Base-by-base conservation (phyloP, 2,888 invertebrate genomes). In the Villa cingulata region DNA sequence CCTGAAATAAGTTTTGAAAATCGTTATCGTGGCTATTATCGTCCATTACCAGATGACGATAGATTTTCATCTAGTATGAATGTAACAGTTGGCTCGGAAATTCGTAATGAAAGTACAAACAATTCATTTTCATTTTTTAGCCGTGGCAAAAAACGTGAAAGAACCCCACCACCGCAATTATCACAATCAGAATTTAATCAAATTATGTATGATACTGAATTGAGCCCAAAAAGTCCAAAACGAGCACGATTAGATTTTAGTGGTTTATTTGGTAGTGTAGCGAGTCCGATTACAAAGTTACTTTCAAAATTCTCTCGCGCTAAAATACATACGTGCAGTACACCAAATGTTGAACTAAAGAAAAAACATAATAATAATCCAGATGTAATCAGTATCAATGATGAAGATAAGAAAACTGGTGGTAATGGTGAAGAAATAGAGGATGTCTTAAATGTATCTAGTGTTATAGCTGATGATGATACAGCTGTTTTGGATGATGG, bases 41-140 rank as follows among this genome's bases (percentile, higher is more conserved):
- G 66, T 23, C 60, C 60, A 49, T 57, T 60, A 12, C 62, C 59
- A 48, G 63, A 58, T 14, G 69, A 68, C 17, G 51, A 66, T 45
- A 66, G 69, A 53, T 60, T 57, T 14, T 62, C 60, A 4, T 59
- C 62, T 32, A 68, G 68, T 52, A 56, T 68, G 55, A 68, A 68
- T 55, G 67, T 64, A 2, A 68, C 67, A 4, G 66, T 65, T 15
- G 67, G 67, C 3, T 68, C 67, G 0, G 67, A 69, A 49, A 59
- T 61, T 27, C 45, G 46, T 2, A 62, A 57, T 37, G 63, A 62
- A 3, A 65, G 66, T 6, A 59, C 61, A 12, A 34, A 29, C 3
- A 32, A 41, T 12, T 61, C 63, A 15, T 64, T 65, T 42, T 65
- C 62, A 1, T 63, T 65, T 52, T 64, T 64, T 48, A 62, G 61